These are phyloP conservation scores for Tetramorium alpestre DNA, from an alignment of 1,140 invertebrate species.

Conservation along the genomic window DNA sequence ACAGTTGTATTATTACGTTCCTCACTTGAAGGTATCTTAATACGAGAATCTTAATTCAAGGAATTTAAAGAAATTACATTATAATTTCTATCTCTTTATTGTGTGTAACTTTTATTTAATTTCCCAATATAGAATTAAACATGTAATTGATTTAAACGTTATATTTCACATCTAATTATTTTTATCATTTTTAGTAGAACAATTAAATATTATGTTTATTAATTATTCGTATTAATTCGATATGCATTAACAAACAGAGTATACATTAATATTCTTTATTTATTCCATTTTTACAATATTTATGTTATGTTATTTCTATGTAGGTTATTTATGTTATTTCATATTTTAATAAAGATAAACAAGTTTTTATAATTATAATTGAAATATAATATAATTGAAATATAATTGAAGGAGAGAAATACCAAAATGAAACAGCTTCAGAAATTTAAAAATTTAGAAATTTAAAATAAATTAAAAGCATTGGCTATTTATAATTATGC, in stretches of 20 bases:
- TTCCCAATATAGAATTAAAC: neutral
- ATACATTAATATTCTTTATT: neutral
- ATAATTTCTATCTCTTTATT: neutral
- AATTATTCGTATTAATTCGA: neutral
- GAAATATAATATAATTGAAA: no score
- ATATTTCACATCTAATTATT: neutral
- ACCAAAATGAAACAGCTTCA: neutral
- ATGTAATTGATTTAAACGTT: neutral
- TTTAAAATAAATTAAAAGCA: neutral
- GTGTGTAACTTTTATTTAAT: neutral
- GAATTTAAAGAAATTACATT: neutral
- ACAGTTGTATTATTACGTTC: neutral
- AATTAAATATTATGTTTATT: neutral
- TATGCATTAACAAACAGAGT: no score
- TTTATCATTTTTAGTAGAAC: neutral
- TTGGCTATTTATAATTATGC: neutral
- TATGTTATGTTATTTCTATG: neutral
- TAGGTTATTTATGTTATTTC: neutral
- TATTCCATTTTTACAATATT: neutral
- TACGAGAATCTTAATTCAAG: no score
- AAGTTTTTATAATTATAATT: neutral
- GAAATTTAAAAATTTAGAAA: neutral
- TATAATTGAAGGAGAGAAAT: neutral
- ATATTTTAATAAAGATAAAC: neutral
- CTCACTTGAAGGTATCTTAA: neutral